Percentiles rank a stretch among this genome's conserved stretches.
phyloP scores from a whole-genome alignment of 2,888 invertebrate species.

The Archips xylosteana region DNA sequence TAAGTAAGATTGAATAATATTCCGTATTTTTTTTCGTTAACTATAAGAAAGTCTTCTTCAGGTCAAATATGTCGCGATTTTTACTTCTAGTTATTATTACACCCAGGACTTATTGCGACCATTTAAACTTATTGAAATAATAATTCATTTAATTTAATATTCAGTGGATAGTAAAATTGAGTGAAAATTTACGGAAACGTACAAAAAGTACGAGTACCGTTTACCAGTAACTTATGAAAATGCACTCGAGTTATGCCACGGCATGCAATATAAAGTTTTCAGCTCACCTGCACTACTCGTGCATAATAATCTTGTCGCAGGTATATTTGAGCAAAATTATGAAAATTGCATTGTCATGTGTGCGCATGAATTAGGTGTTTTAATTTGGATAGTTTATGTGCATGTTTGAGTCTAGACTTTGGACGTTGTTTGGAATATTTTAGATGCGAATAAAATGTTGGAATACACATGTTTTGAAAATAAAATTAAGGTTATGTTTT shows the following conservation, averaged over 20 bases:
- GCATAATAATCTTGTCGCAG: slow-evolving; percentile 16
- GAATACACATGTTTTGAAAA: too few species aligned
- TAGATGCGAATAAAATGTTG: not conserved
- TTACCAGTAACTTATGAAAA: slow-evolving; percentile 14
- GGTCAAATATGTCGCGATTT: too few species aligned
- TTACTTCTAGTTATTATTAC: too few species aligned
- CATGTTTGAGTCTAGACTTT: not conserved
- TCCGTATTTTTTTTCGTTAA: too few species aligned
- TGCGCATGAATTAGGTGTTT: slow-evolving; percentile 15
- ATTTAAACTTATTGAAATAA: too few species aligned
- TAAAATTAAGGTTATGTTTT: too few species aligned
- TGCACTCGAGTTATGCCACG: slow-evolving; percentile 6
- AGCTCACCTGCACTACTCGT: slow-evolving; percentile 4
- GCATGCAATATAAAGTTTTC: not conserved
- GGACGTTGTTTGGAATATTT: slow-evolving; percentile 1
- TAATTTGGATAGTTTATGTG: slow-evolving; percentile 22
- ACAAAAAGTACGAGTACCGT: not conserved
- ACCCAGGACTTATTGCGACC: too few species aligned
- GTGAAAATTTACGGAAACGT: not conserved
- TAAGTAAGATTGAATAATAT: too few species aligned
- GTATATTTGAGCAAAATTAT: slow-evolving; percentile 15
- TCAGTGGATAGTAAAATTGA: not conserved
- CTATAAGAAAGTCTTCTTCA: too few species aligned
- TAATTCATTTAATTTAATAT: too few species aligned
- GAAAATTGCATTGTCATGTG: slow-evolving; percentile 20